phyloP scores from a whole-genome alignment of 1,140 invertebrate species.

The Pogonus chalceus region DNA sequence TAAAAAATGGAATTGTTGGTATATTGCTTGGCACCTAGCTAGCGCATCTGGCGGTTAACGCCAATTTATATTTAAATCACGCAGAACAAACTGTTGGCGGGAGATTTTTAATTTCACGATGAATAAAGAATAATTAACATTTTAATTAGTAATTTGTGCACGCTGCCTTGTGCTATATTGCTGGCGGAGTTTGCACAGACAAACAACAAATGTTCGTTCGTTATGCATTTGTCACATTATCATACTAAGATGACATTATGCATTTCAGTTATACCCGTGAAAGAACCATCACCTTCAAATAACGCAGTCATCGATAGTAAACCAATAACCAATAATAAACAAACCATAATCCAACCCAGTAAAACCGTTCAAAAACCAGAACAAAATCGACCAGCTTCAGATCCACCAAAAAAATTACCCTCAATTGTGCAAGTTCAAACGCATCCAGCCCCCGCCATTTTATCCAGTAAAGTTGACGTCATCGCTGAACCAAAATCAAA shows the following conservation, averaged over 20 bases:
- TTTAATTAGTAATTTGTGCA: not conserved
- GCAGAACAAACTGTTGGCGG: not conserved
- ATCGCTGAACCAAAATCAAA: conserved; percentile 39
- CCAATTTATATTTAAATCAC: not conserved
- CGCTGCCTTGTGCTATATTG: not conserved
- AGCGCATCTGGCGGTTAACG: not conserved
- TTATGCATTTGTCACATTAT: not conserved
- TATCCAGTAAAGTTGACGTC: conserved; percentile 38
- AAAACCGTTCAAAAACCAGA: conserved; percentile 35
- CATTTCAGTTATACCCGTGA: conserved; percentile 7
- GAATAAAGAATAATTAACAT: not conserved
- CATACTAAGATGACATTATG: too few relatives aligned
- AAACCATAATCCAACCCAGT: conserved; percentile 44
- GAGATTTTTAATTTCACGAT: not conserved
- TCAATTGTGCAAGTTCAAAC: conserved; percentile 23
- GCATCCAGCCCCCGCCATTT: conserved; percentile 19
- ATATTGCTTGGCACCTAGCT: too few relatives aligned
- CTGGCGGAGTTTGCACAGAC: not conserved
- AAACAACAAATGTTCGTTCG: not conserved
- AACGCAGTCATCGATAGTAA: conserved; percentile 46
- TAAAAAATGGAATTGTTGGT: too few relatives aligned
- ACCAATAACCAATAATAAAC: conserved; percentile 32
- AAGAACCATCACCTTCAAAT: conserved; percentile 32
- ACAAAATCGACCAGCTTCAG: conserved; percentile 30
- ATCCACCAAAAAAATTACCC: conserved; percentile 27